phyloP scores from a whole-genome alignment of 2,888 invertebrate genomes.

The Nebria brevicollis region DNA sequence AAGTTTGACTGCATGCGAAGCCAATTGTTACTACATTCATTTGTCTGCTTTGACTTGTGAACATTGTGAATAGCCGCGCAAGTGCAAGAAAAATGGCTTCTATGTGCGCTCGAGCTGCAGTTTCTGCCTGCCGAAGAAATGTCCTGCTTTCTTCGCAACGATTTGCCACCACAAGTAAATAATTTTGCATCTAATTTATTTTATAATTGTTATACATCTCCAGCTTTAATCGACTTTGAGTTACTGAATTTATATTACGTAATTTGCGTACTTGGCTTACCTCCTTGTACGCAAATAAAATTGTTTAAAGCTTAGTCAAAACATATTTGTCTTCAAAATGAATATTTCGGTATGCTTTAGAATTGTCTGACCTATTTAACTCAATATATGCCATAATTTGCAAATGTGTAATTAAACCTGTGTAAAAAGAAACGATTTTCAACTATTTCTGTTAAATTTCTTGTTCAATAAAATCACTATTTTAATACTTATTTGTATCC shows the following conservation, averaged over 20 bases:
- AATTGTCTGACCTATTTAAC: neutral
- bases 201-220: conserved; percentile 9
- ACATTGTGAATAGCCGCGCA: neutral
- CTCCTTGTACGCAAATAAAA: conserved; percentile 24
- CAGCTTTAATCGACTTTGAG: neutral
- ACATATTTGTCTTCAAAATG: neutral
- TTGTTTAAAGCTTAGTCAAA: conserved; percentile 13
- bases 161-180: conserved; percentile 74
- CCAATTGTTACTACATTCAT: conserved; percentile 20
- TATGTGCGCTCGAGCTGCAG: conserved; percentile 76
- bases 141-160: conserved; percentile 71
- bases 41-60: conserved; percentile 30
- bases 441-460: no score
- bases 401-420: neutral
- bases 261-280: conserved; percentile 29
- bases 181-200: conserved; percentile 47
- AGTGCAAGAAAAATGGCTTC: conserved; percentile 74
- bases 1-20: neutral
- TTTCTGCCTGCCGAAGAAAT: conserved; percentile 73
- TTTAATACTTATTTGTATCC: no score
- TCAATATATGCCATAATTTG: neutral
- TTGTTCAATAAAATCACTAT: no score
- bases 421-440: no score
- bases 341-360: neutral
- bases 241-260: conserved; percentile 42